phyloP scores from a whole-genome alignment of 1,140 invertebrate genomes.

The Lineus longissimus region DNA sequence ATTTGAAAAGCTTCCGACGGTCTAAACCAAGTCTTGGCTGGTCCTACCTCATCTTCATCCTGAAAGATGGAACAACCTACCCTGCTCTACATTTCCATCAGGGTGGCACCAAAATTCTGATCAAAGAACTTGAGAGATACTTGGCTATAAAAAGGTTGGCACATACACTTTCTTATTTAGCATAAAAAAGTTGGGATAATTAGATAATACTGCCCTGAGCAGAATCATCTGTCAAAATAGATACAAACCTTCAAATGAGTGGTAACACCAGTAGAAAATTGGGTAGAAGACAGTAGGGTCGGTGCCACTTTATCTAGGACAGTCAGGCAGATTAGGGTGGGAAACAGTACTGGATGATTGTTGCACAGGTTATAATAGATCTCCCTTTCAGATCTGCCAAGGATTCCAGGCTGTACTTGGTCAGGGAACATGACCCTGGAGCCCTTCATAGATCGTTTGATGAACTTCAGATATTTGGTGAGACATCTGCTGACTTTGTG shows the following conservation, averaged over 20 bases:
- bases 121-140: conserved; percentile 58
- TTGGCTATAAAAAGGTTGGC: conserved; percentile 54
- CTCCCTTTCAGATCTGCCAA: conserved; percentile 62
- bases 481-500: conserved; percentile 55
- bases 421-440: conserved; percentile 66
- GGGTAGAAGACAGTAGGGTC: no score
- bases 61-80: conserved; percentile 68
- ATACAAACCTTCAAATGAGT: no score
- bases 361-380: no score
- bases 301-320: no score
- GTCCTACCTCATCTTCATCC: conserved; percentile 53
- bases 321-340: no score
- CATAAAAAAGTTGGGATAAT: no score
- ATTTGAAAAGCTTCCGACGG: conserved; percentile 55
- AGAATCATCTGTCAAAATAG: no score
- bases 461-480: conserved; percentile 75
- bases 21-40: conserved; percentile 45
- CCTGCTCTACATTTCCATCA: conserved; percentile 81
- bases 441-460: conserved; percentile 77
- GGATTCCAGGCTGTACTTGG: conserved; percentile 68
- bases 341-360: no score
- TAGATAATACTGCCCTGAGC: conserved; percentile 5
- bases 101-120: conserved; percentile 75
- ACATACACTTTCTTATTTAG: conserved; percentile 9
- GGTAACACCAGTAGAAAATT: no score